Evolutionary conservation across 2,113 vertebrate genomes (phyloP), one percentile per base, ranked within the genome.

Genomic region (Bucco capensis): DNA sequence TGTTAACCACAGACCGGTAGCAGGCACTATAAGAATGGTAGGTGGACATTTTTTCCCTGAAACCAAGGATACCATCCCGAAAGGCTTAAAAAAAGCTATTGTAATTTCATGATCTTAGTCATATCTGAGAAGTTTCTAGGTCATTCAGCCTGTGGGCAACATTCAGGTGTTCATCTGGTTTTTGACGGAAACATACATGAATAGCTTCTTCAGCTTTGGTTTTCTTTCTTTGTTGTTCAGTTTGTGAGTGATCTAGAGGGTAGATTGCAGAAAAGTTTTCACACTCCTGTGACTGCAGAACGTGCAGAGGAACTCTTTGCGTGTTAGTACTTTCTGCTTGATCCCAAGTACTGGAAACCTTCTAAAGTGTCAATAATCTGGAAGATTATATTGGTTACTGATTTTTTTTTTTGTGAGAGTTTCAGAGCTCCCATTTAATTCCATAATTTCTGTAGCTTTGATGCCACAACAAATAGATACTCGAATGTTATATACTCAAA

Each of bases 321-420:
- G 14, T 0, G 0, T 46, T n/a, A 38, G 24, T 50, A 5, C 64
- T 66, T 80, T 58, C 22, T 58, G 1, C 50, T 74, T 1, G 0
- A 9, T 49, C 35, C 60, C n/a, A 44, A 30, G 19, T 23, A 53
- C 51, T 49, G 67, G 37, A 27, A 61, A 10, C 25, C 57, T 64
- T 38, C 60, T 69, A 9, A 77, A 83, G 47, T 17, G 1, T 12
- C 28, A 19, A 3, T 66, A 8, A 23, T 42, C 33, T 65, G 56
- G 13, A 57, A 49, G 17, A 28, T 8, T 15, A 2, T 38, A 18
- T 5, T 57, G 53, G 16, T 33, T 72, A 37, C 28, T 76, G 58
- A n/a, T n/a, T n/a, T n/a, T n/a, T 69, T n/a, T 57, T 54, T 46
- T 49, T 31, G 19, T 35, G 12, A 21, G 38, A 66, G 33, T 79